Conservation (phyloP, 2,113 vertebrate genomes). For the Numenius arquata region DNA sequence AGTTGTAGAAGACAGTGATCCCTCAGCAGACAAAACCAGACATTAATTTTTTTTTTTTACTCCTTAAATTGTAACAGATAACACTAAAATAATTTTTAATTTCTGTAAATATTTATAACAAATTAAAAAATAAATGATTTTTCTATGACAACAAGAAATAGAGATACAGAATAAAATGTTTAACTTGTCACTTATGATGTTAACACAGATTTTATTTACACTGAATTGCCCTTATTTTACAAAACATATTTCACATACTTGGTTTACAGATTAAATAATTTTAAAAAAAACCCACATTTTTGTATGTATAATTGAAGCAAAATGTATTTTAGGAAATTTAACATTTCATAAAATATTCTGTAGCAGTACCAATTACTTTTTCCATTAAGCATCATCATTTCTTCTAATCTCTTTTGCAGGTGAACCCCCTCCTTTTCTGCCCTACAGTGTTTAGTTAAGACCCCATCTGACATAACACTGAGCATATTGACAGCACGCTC, state of each 20-base stretch:
- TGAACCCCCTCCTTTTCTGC: not conserved
- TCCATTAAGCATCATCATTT: not conserved
- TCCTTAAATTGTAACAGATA: not conserved
- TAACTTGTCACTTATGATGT: slow-evolving; percentile 7
- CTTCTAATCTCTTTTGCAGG: not conserved
- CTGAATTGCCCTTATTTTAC: slow-evolving; percentile 56
- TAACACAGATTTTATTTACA: slow-evolving; percentile 42
- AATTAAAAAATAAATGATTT: not conserved
- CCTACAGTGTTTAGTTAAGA: not conserved
- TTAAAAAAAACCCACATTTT: not conserved
- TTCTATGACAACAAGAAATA: not conserved
- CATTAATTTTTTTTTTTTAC: not conserved
- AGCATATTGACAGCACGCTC: not conserved
- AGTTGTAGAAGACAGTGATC: not conserved
- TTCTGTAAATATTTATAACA: not conserved
- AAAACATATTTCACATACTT: slow-evolving; percentile 39
- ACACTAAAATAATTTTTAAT: not conserved
- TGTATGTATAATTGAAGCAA: not conserved
- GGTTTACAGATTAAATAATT: slow-evolving; percentile 45
- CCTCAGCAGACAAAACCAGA: not conserved
- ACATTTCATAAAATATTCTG: not conserved
- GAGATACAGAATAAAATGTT: slow-evolving; percentile 32
- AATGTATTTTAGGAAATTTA: not conserved
- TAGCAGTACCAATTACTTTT: not conserved
- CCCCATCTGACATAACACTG: not conserved